Base-by-base conservation (phyloP, 2,797 vertebrate genomes). In the Ctenopoma multispine region DNA sequence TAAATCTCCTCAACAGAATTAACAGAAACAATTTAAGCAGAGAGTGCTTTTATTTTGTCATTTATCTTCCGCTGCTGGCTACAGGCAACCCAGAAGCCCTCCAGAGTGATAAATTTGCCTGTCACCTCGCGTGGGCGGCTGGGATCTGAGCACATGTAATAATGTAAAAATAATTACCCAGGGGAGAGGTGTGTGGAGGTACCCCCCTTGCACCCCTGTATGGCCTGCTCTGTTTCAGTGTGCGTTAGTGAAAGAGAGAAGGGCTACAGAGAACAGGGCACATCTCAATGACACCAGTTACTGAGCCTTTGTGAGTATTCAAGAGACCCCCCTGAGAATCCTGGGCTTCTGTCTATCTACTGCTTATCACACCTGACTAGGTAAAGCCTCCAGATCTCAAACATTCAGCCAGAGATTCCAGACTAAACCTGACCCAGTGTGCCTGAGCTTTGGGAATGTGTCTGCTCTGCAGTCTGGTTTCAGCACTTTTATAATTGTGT, bases 141-240 rank as follows among this genome's bases (percentile, higher is more conserved):
- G 81, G 91, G 92, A 95, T 95, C 93, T 93, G 91, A 95, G 94
- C 93, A 95, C 91, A 93, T 95, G 94, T 95, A 95, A 94, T 95
- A 95, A 95, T 95, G 94, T 95, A 95, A 93, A 94, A 95, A 95
- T 95, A 94, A 95, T 95, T 94, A 95, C 94, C 94, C 94, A 84
- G 80, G 93, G 93, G 94, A 95, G 86, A 92, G 82, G 81, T 86
- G 86, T 81, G 79, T 72, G 62, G 69, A 81, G 89, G 90, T 83
- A 85, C 87, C 88, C 91, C 82, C 69, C 81, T 82, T 81, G 78
- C 85, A 74, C 80, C 87, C 81, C 80, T 75, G 73, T 82, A 54
- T 65, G 49, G 63, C 65, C 72, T 76, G 81, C 78, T 85, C 53
- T 57, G 29, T 88, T 76, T 87, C 80, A 62, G 36, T 69, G 77